phyloP scores from a whole-genome alignment of 2,888 invertebrate species.

The Noctua fimbriata region DNA sequence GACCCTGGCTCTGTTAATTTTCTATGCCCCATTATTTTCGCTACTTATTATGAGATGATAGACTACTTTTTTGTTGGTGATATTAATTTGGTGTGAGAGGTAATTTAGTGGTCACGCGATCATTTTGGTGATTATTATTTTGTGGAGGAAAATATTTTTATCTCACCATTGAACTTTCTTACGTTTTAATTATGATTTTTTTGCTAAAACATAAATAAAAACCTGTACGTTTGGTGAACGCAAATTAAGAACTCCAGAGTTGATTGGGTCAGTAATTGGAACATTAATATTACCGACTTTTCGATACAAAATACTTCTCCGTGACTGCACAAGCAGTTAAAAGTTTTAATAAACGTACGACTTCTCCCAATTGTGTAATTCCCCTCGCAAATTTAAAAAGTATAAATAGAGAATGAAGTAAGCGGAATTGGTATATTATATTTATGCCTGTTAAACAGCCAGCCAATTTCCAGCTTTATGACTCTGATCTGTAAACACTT shows the following conservation, averaged over 20 bases:
- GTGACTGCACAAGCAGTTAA: background rate
- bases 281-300: background rate
- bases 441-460: background rate
- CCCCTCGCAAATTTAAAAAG: background rate
- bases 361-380: background rate
- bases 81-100: slow-evolving; percentile 30
- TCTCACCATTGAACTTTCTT: background rate
- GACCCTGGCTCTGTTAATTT: slow-evolving; percentile 55
- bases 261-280: background rate
- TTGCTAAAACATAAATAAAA: background rate
- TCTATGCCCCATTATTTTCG: slow-evolving; percentile 50
- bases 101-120: slow-evolving; percentile 51
- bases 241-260: background rate
- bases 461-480: background rate
- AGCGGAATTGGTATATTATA: background rate
- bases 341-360: slow-evolving; percentile 12
- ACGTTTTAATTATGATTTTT: background rate
- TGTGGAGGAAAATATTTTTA: background rate
- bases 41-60: slow-evolving; percentile 44
- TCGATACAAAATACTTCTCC: background rate
- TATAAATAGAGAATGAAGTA: background rate
- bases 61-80: slow-evolving; percentile 41
- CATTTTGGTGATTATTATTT: slow-evolving; percentile 18
- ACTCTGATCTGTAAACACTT: background rate
- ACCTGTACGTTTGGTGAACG: background rate